Evolutionary conservation across 2,888 invertebrate species (phyloP), one percentile per base, ranked within the genome.

Genomic region (Melipona beecheii): DNA sequence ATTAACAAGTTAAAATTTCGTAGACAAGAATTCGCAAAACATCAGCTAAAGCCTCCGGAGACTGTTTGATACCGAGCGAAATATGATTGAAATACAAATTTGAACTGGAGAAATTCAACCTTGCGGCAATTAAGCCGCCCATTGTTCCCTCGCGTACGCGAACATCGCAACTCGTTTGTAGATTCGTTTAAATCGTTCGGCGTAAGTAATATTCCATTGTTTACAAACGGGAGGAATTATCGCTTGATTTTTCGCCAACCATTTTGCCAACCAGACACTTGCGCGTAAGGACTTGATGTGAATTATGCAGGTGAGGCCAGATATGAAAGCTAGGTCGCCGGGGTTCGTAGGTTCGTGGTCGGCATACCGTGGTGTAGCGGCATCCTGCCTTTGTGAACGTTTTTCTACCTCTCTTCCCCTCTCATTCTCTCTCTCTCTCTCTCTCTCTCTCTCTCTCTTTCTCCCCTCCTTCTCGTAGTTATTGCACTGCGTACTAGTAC

Each of bases 351-450:
- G 87, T 91, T 91, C 90, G 88, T 90, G 90, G 91, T 87, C 90
- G 91, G 82, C 84, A 87, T 85, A 88, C 89, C 85, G 81, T 86
- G 84, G 66, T 78, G 83, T 84, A 86, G 86, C 91, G 89, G 91
- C 90, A 91, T 92, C 92, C 91, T 91, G 91, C 89, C 91, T 92
- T 93, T 92, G 91, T 91, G 85, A 85, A 82, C 82, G 88, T 87
- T 82, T 82, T 66, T 84, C 80, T 83, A 58, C 64, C 69, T 64
- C 71, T 75, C 72, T 71, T 74, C 66, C 80, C 84, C 81, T 56
- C 66, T 66, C 58, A 17, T 65, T 50, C 50, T 52, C 9, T 68
- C 24, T 56, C 5, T 58, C 58, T 49, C 27, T 50, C 62, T 49
- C 49, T 31, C 9, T 68, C 27, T 58, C 58, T 49, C 27, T 50